A percentile compares a stretch with the other conserved stretches of the same genome.
Evolutionary conservation across 2,888 invertebrate genomes (phyloP).

Genomic region (Tetheella fluctuosa): DNA sequence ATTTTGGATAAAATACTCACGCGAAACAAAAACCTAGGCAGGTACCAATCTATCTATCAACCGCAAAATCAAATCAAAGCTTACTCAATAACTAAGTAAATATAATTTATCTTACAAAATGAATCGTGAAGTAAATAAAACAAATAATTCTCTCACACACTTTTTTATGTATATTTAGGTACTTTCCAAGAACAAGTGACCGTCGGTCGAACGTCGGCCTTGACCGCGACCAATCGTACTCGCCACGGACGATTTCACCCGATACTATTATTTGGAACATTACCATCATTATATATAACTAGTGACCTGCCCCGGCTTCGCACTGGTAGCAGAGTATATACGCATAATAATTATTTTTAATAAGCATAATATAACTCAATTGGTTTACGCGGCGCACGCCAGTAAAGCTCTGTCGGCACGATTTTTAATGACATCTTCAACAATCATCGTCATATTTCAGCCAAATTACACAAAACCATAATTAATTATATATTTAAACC

Average conservation of each 20-base stretch:
- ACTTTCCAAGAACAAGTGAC: not conserved
- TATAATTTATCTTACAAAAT: not conserved
- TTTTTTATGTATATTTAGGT: not conserved
- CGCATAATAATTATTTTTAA: no score
- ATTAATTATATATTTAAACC: no score
- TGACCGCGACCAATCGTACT: conserved; percentile 1
- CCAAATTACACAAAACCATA: no score
- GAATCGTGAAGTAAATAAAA: not conserved
- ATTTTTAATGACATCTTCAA: no score
- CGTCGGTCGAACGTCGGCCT: not conserved
- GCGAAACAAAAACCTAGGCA: no score
- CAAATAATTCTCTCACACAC: not conserved
- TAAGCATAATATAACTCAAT: no score
- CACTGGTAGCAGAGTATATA: no score
- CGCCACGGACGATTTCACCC: not conserved
- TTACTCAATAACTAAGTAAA: conserved; percentile 5
- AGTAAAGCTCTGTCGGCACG: no score
- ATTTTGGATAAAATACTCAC: not conserved
- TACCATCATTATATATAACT: no score
- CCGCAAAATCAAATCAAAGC: not conserved
- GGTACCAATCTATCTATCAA: not conserved
- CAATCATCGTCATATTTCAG: no score
- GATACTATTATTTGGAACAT: not conserved
- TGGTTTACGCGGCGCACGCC: no score
- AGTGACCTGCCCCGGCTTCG: no score